phyloP scores from a whole-genome alignment of 2,797 vertebrate species.

The Melanotaenia boesemani region DNA sequence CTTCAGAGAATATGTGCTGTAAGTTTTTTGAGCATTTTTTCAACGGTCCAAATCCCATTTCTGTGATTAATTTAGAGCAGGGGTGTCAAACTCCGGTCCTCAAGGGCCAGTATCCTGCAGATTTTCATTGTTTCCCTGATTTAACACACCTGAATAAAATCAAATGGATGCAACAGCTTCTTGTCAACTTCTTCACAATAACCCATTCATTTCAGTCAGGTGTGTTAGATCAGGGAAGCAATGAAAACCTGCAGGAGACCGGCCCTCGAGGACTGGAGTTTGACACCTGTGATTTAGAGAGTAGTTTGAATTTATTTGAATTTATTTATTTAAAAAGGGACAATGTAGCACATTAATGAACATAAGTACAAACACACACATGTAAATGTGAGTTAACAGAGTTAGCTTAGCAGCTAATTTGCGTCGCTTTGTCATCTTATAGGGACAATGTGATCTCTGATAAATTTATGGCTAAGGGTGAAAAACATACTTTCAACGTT shows the following conservation, averaged over 20 bases:
- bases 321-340: background rate
- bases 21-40: constrained; percentile 62
- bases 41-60: background rate
- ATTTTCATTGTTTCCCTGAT: too few relatives aligned
- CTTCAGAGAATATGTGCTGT: constrained; percentile 98
- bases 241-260: too few relatives aligned
- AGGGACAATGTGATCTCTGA: background rate
- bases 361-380: background rate
- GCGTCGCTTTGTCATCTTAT: background rate
- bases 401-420: background rate
- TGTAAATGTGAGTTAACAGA: background rate
- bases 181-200: too few relatives aligned
- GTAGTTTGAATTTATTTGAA: background rate
- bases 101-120: too few relatives aligned
- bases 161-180: too few relatives aligned
- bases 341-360: background rate
- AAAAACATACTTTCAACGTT: too few relatives aligned
- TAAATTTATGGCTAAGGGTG: background rate
- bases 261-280: too few relatives aligned
- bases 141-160: too few relatives aligned
- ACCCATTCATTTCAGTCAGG: too few relatives aligned
- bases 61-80: background rate
- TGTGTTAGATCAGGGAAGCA: too few relatives aligned
- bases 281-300: background rate
- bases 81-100: too few relatives aligned